A percentile compares a stretch with the other conserved stretches of the same genome.
Evolutionary conservation across 1,140 invertebrate species (phyloP).

Genomic region (Drosophila kohkoa): DNA sequence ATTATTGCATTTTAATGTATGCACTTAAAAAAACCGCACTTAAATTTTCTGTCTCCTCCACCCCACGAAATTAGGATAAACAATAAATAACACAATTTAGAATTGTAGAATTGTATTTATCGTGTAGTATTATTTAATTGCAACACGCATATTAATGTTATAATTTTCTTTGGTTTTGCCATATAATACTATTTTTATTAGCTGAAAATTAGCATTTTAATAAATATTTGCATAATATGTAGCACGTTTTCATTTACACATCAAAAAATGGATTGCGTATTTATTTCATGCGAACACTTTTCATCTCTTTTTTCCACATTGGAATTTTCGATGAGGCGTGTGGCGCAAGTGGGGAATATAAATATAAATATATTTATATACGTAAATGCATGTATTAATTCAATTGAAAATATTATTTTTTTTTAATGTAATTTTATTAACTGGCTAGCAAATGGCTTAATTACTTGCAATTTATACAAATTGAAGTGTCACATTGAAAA

Average conservation of each 20-base stretch:
- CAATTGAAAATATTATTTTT: slow-evolving; percentile 54
- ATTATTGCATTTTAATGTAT: slow-evolving; percentile 20
- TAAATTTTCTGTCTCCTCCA: slow-evolving; percentile 15
- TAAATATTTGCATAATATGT: slow-evolving; percentile 36
- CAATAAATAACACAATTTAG: slow-evolving; percentile 48
- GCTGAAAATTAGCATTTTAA: slow-evolving; percentile 69
- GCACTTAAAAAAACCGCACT: slow-evolving; percentile 3
- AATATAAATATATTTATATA: slow-evolving; percentile 23
- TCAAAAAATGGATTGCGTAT: slow-evolving; percentile 28
- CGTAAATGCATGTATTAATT: slow-evolving; percentile 44
- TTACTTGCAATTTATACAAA: slow-evolving; percentile 64
- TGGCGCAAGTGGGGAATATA: slow-evolving; percentile 6
- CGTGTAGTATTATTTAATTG: slow-evolving; percentile 20
- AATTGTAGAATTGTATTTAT: slow-evolving; percentile 10
- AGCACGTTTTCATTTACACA: slow-evolving; percentile 20
- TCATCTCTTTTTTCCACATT: slow-evolving; percentile 1
- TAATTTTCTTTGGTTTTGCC: slow-evolving; percentile 29
- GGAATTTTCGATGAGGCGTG: slow-evolving; percentile 10
- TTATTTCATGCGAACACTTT: slow-evolving; percentile 22
- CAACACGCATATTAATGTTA: slow-evolving; percentile 26
- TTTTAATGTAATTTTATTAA: slow-evolving; percentile 61
- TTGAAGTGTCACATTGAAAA: slow-evolving; percentile 44
- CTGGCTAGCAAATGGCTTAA: slow-evolving; percentile 73
- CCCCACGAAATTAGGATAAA: slow-evolving; percentile 5
- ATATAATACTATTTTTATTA: slow-evolving; percentile 59